Conservation (phyloP, 2,888 invertebrate species). For the Mesoligia furuncula region DNA sequence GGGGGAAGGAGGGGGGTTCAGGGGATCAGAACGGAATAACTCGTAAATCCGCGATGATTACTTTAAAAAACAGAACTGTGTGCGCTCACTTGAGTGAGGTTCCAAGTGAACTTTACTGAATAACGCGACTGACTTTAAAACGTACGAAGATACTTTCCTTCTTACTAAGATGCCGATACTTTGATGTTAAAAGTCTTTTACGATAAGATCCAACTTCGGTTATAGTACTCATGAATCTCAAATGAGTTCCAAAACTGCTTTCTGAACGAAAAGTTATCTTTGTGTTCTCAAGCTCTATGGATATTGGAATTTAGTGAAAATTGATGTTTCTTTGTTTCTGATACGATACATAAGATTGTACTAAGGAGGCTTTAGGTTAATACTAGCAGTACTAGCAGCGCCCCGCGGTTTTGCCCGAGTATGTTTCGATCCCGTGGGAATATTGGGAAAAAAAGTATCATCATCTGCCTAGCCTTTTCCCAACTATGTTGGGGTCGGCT, state of each 20-base stretch:
- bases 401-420: too few relatives aligned
- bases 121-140: neutral
- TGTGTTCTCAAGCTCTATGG: neutral
- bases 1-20: too few relatives aligned
- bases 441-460: too few relatives aligned
- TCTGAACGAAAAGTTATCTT: conserved; percentile 32
- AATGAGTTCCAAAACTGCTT: conserved; percentile 51
- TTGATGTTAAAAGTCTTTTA: conserved; percentile 23
- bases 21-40: too few relatives aligned
- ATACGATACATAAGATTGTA: neutral
- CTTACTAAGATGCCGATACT: conserved; percentile 27
- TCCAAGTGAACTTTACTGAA: neutral
- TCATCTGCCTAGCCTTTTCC: too few relatives aligned
- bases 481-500: too few relatives aligned
- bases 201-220: conserved; percentile 24
- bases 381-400: neutral
- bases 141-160: conserved; percentile 16
- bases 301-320: conserved; percentile 28
- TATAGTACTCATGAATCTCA: conserved; percentile 42
- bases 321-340: conserved; percentile 1
- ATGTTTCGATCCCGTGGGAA: too few relatives aligned
- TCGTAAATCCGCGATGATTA: neutral
- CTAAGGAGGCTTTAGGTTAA: neutral
- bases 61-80: neutral
- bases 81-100: neutral